Percentiles rank a stretch among this genome's conserved stretches.
Conservation (phyloP, 1,140 invertebrate species). For the Heliothis virescens region DNA sequence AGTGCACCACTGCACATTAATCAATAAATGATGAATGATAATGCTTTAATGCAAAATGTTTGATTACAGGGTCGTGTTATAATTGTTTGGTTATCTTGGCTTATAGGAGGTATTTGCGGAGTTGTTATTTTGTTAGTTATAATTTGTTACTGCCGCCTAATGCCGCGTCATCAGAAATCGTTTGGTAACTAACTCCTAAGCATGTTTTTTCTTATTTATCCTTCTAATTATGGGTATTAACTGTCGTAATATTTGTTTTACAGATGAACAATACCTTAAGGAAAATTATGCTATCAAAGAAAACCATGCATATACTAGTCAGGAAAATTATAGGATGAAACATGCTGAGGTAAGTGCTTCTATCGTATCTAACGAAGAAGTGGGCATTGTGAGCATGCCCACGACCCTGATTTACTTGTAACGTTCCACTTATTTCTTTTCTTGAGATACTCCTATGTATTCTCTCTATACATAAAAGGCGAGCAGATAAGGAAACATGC, state of each 20-base stretch:
- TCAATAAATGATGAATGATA: slow-evolving; percentile 59
- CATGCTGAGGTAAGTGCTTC: slow-evolving; percentile 72
- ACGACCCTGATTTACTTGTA: too few relatives aligned
- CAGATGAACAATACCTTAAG: slow-evolving; percentile 82
- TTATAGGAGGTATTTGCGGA: slow-evolving; percentile 84
- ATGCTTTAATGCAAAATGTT: slow-evolving; percentile 53
- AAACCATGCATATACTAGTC: slow-evolving; percentile 74
- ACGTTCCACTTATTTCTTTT: too few relatives aligned
- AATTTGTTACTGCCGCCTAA: slow-evolving; percentile 86
- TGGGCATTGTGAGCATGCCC: too few relatives aligned
- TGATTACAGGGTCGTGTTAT: slow-evolving; percentile 82
- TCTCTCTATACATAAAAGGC: too few relatives aligned
- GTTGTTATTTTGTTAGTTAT: slow-evolving; percentile 84
- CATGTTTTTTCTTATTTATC: too few relatives aligned
- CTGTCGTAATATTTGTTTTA: slow-evolving; percentile 50
- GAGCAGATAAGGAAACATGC: too few relatives aligned
- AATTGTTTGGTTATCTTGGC: slow-evolving; percentile 86
- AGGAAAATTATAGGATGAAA: slow-evolving; percentile 77
- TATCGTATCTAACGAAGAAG: too few relatives aligned
- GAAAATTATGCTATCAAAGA: slow-evolving; percentile 79
- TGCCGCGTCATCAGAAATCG: slow-evolving; percentile 86
- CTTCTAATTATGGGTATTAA: background rate
- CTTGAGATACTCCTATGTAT: too few relatives aligned
- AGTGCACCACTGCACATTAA: slow-evolving; percentile 50
- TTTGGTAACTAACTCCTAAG: slow-evolving; percentile 69